phyloP scores from a whole-genome alignment of 2,888 invertebrate species.

The Bombyx huttoni region DNA sequence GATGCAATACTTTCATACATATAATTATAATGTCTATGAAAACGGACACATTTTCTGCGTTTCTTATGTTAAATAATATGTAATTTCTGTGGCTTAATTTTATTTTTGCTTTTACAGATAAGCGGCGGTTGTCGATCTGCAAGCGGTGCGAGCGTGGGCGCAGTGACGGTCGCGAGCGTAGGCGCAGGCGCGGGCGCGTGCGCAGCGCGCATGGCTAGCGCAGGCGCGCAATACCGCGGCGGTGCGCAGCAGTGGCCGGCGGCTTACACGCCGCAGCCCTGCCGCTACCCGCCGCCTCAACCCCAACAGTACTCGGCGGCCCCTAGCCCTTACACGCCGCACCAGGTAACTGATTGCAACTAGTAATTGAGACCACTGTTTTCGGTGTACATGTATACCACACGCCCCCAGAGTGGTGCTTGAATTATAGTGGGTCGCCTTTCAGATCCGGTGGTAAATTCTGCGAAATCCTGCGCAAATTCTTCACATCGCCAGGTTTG shows the following conservation, averaged over 20 bases:
- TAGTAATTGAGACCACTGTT: too few relatives aligned
- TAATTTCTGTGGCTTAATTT: not conserved
- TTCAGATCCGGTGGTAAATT: too few relatives aligned
- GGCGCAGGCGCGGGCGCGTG: slow-evolving; percentile 66
- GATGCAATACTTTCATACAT: too few relatives aligned
- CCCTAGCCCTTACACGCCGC: slow-evolving; percentile 57
- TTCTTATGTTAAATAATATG: too few relatives aligned
- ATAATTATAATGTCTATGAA: too few relatives aligned
- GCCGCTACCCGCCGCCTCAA: slow-evolving; percentile 68
- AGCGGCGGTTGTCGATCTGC: slow-evolving; percentile 62
- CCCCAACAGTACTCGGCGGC: slow-evolving; percentile 57
- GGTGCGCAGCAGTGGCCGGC: slow-evolving; percentile 66
- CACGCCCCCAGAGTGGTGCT: too few relatives aligned
- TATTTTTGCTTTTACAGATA: slow-evolving; percentile 27
- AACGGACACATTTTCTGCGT: too few relatives aligned
- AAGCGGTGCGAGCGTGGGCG: slow-evolving; percentile 53
- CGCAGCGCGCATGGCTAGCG: slow-evolving; percentile 71
- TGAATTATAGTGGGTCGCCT: too few relatives aligned
- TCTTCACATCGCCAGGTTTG: too few relatives aligned
- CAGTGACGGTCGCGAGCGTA: slow-evolving; percentile 67
- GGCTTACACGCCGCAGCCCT: slow-evolving; percentile 65
- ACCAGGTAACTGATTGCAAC: slow-evolving; percentile 57
- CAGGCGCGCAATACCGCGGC: slow-evolving; percentile 67
- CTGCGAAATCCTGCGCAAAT: too few relatives aligned
- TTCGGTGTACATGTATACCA: too few relatives aligned